phyloP scores from a whole-genome alignment of 1,140 invertebrate species.

The Eubasilissa regina region DNA sequence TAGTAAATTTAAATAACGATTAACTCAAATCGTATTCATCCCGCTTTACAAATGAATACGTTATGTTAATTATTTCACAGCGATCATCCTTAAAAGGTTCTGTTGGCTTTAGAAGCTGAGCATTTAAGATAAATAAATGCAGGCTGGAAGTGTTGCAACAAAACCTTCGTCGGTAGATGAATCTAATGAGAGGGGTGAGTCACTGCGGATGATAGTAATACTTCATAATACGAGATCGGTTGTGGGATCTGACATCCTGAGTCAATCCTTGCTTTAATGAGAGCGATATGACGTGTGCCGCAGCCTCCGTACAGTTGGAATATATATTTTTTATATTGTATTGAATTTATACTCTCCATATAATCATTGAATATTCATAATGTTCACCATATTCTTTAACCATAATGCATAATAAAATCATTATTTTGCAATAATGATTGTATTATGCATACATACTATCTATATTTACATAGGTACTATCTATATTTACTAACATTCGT shows the following conservation, averaged over 20 bases:
- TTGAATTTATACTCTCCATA: too few species aligned
- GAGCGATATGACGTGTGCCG: slow-evolving; percentile 11
- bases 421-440: too few species aligned
- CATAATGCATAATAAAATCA: too few species aligned
- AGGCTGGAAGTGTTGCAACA: slow-evolving; percentile 11
- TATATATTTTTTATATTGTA: too few species aligned
- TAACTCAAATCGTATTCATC: slow-evolving; percentile 7
- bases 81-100: slow-evolving; percentile 23
- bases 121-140: neutral
- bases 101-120: slow-evolving; percentile 17
- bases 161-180: slow-evolving; percentile 14
- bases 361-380: too few species aligned
- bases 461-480: too few species aligned
- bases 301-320: neutral
- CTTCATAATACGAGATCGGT: neutral
- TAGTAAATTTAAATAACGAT: neutral
- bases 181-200: slow-evolving; percentile 26
- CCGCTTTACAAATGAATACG: neutral
- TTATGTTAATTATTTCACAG: slow-evolving; percentile 30
- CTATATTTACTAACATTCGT: too few species aligned
- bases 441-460: too few species aligned
- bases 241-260: slow-evolving; percentile 4
- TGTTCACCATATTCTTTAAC: too few species aligned
- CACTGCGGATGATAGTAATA: neutral
- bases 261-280: neutral